phyloP scores from a whole-genome alignment of 2,888 invertebrate species.

The Heteromurus nitidus region DNA sequence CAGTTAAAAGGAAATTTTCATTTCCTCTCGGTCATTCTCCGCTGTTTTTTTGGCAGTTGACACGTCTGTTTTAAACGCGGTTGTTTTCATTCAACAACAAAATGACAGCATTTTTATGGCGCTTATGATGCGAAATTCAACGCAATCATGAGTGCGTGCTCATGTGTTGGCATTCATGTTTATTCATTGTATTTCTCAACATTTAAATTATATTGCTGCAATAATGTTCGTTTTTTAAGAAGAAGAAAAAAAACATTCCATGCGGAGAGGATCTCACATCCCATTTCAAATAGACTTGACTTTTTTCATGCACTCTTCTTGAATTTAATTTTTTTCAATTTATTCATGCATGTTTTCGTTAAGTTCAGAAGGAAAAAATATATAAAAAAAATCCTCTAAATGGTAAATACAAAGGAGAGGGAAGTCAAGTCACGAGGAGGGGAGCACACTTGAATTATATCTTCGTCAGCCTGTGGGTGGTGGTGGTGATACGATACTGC shows the following conservation, averaged over 20 bases:
- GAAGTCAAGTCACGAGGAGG: constrained; percentile 33
- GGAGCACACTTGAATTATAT: constrained; percentile 25
- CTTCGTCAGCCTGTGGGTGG: constrained; percentile 37
- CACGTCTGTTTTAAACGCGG: neutral
- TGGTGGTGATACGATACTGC: constrained; percentile 3
- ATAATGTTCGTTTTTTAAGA: constrained; percentile 6
- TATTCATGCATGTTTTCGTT: constrained; percentile 24
- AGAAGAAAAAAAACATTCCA: neutral
- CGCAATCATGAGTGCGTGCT: neutral
- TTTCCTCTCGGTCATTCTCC: no score
- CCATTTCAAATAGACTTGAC: constrained; percentile 3
- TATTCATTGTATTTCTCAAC: neutral
- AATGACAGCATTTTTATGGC: no score
- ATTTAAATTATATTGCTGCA: neutral
- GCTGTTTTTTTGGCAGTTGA: neutral
- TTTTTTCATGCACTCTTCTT: constrained; percentile 10
- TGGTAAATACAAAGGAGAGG: constrained; percentile 15
- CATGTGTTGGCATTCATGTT: neutral
- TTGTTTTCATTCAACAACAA: neutral
- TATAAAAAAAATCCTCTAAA: constrained; percentile 33
- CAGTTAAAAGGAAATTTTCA: no score
- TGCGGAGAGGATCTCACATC: neutral
- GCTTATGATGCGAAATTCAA: no score
- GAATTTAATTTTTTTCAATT: constrained; percentile 27
- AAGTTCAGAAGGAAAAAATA: no score